phyloP scores from a whole-genome alignment of 1,140 invertebrate genomes.

The Ceratosolen solmsi region DNA sequence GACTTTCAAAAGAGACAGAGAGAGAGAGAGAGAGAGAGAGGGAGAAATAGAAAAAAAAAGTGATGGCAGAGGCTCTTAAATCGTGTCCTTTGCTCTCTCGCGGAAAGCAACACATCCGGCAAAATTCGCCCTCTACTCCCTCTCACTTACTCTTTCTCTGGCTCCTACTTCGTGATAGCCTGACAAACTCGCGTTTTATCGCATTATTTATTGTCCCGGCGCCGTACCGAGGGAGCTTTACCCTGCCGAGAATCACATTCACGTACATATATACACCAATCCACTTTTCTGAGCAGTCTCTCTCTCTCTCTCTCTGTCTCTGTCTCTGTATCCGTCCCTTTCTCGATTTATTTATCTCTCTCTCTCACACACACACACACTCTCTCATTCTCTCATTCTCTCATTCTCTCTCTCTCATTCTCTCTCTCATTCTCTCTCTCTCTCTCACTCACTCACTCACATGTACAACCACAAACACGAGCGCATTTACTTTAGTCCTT shows the following conservation, averaged over 20 bases:
- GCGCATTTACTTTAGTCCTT: conserved; percentile 41
- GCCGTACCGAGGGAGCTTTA: conserved; percentile 54
- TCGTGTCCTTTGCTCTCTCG: conserved; percentile 47
- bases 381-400: background rate
- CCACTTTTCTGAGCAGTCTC: conserved; percentile 53
- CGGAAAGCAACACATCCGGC: conserved; percentile 50
- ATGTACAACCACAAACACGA: conserved; percentile 11
- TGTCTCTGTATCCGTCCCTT: conserved; percentile 1
- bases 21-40: background rate
- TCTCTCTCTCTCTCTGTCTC: background rate
- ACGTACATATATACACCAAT: conserved; percentile 51
- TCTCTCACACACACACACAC: background rate
- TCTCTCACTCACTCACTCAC: background rate
- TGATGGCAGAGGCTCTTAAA: conserved; percentile 39
- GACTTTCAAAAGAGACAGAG: conserved; percentile 31
- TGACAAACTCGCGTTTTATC: conserved; percentile 74
- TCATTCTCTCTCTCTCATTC: background rate
- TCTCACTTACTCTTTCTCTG: conserved; percentile 28
- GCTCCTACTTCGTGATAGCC: conserved; percentile 64
- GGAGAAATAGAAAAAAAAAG: background rate
- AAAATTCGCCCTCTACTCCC: conserved; percentile 54
- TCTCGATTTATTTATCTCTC: too few species aligned
- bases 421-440: background rate
- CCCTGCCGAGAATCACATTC: conserved; percentile 60
- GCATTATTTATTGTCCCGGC: conserved; percentile 72